Evolutionary conservation across 2,113 vertebrate genomes (phyloP).

Genomic region (Rattus rattus): DNA sequence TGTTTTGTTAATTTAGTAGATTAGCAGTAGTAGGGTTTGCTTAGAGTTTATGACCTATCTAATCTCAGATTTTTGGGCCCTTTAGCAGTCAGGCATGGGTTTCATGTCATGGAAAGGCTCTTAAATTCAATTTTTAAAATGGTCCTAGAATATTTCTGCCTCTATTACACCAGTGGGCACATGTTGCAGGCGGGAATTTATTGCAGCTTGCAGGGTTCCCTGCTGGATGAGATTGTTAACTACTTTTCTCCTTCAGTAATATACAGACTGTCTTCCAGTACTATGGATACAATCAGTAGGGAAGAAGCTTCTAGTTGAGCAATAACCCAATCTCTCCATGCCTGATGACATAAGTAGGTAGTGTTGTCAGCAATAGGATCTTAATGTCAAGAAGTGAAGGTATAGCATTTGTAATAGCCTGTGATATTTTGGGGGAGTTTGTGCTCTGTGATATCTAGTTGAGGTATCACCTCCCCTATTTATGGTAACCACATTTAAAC

Average conservation of each 20-base stretch:
- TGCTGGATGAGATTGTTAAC: not conserved
- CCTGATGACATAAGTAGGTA: not conserved
- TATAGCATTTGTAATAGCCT: not conserved
- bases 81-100: not conserved
- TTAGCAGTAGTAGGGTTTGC: not conserved
- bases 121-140: not conserved
- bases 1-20: not conserved
- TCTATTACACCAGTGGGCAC: not conserved
- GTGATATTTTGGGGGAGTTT: not conserved
- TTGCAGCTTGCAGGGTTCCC: not conserved
- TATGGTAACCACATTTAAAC: not conserved
- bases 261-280: not conserved
- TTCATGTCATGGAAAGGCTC: not conserved
- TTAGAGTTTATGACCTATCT: not conserved
- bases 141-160: not conserved
- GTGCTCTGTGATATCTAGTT: not conserved
- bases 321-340: not conserved
- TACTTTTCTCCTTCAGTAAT: not conserved
- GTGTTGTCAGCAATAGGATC: not conserved
- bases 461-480: not conserved
- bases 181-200: not conserved
- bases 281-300: not conserved
- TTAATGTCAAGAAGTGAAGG: not conserved
- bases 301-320: not conserved
- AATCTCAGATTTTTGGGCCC: not conserved